Evolutionary conservation across 2,888 invertebrate genomes (phyloP), one percentile per base, ranked within the genome.

Genomic region (Idaea biselata): DNA sequence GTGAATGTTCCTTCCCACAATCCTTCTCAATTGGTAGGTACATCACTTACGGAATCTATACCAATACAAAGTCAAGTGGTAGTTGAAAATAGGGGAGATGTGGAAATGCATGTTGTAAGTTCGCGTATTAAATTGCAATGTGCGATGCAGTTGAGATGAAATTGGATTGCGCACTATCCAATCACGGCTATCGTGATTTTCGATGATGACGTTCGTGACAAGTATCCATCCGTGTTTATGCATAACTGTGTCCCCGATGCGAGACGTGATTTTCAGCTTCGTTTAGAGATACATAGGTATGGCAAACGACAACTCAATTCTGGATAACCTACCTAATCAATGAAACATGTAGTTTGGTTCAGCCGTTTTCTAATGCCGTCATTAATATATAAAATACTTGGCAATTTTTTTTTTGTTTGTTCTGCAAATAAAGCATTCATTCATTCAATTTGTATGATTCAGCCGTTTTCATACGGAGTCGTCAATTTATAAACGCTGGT

Each of bases 101-200:
- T 76, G 75, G 70, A 72, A 70, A 70, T 79, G 77, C 74, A 76
- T 87, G 86, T 84, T 81, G 88, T 84, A 88, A 89, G 78, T 76
- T 75, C 79, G 77, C 65, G 44, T 60, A 72, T 81, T 80, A 85
- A 86, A 87, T 89, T 88, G 86, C 84, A 86, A 87, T 86, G 88
- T 85, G 76, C 73, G 80, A 77, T 81, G 77, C 81, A 79, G 80
- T 79, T 82, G 75, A 73, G 74, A 80, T 84, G 82, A 83, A 86
- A 89, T 89, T 87, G 84, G 85, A 88, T 90, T 88, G 88, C 87
- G 81, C 76, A 82, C 81, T 81, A 80, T 84, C 83, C 83, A 82
- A 85, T 86, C 83, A 89, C 86, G 81, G 79, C 77, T 77, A 84
- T 85, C 85, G 85, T 87, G 87, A 88, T 89, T 83, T 83, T 79